Evolutionary conservation across 2,113 vertebrate species (phyloP), one percentile per base, ranked within the genome.

Genomic region (Dipodomys stephensi): DNA sequence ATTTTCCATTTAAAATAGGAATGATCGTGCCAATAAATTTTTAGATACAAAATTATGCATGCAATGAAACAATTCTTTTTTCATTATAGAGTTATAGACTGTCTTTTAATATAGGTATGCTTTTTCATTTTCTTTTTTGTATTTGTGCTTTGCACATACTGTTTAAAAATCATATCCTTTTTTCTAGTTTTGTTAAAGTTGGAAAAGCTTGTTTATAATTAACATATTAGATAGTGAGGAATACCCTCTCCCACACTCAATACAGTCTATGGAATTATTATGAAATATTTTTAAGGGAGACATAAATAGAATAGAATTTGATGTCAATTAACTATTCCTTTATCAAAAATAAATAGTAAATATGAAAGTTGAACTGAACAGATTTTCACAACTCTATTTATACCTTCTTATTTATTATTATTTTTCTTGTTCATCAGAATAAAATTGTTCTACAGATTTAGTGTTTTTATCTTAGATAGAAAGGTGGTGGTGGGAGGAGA

Each of bases 41-140:
- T 92, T 83, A 90, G 97, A 95, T 90, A 93, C 3, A 96, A 96
- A 97, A 93, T 83, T 90, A 91, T 95, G 18, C 15, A 67, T 88
- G 88, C 10, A 57, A 57, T 49, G 49, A 76, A 74, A 90, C 35
- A 82, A 88, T 67, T 87, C 3, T 39, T 96, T 25, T 95, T 92
- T 64, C 9, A 64, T 90, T 90, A 76, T 71, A 71, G 95, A 68
- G 25, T 86, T 90, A 57, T 9, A 69, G 25, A 79, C 9, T 76
- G 76, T 46, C 9, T 27, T 4, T 67, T 28, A 67, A 18, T 67
- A 65, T 23, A 67, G 62, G 10, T 67, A 27, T 16, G 15, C 15
- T 57, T 93, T 23, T 86, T 91, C 18, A 7, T 30, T 49, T 87
- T 71, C 65, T 4, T 88, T 88, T 91, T 39, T 64, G 2, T 67